These are phyloP conservation scores for Semicossyphus pulcher DNA, from an alignment of 2,113 vertebrate genomes.

Conservation along the genomic window DNA sequence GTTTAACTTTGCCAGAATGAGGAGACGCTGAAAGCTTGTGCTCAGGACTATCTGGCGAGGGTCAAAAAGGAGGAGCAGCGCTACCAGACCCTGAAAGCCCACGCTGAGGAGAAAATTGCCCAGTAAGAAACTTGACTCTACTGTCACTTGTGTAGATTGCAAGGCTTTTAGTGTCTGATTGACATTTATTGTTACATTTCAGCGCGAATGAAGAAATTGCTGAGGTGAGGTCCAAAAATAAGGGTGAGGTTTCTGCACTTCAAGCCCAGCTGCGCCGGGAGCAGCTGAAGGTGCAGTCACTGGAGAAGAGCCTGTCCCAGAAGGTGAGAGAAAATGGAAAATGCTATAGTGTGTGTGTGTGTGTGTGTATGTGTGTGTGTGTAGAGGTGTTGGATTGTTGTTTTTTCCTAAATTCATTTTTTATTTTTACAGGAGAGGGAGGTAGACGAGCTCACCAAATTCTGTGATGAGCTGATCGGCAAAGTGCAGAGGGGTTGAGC, in stretches of 20 bases:
- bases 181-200: background rate
- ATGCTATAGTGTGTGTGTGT: background rate
- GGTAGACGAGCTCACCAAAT: conserved; percentile 86
- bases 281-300: conserved; percentile 89
- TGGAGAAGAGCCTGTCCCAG: conserved; percentile 91
- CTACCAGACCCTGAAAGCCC: conserved; percentile 91
- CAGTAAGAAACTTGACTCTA: conserved; percentile 76
- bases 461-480: conserved; percentile 89
- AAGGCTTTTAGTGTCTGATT: background rate
- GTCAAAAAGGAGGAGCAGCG: conserved; percentile 90
- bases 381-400: background rate
- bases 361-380: background rate
- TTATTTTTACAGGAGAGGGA: conserved; percentile 84
- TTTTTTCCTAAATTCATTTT: background rate
- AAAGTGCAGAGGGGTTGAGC: conserved; percentile 80
- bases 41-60: conserved; percentile 85
- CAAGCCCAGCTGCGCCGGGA: conserved; percentile 89
- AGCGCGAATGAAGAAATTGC: conserved; percentile 92
- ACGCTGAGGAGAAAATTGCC: conserved; percentile 91
- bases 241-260: conserved; percentile 83
- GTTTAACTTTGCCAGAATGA: conserved; percentile 86
- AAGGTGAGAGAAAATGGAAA: conserved; percentile 80
- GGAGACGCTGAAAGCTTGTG: conserved; percentile 89
- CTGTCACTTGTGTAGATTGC: background rate
- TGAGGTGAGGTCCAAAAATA: conserved; percentile 86